phyloP scores from a whole-genome alignment of 1,140 invertebrate genomes.

The Procambarus virginalis region DNA sequence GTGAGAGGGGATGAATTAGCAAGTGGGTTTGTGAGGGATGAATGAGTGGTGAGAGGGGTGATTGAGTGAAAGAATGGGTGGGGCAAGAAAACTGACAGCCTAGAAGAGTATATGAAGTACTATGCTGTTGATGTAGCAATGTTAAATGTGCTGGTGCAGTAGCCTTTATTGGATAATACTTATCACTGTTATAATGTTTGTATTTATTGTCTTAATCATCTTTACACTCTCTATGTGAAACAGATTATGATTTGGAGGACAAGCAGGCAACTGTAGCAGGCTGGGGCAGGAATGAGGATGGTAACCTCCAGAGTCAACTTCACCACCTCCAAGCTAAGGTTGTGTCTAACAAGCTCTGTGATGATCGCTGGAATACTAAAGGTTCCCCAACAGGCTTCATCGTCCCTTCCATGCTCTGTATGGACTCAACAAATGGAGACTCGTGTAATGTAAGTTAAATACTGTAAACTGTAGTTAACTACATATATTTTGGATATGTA shows the following conservation, averaged over 20 bases:
- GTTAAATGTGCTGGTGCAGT: no score
- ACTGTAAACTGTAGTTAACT: background rate
- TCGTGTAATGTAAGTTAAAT: conserved; percentile 65
- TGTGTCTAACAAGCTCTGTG: conserved; percentile 46
- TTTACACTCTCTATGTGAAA: background rate
- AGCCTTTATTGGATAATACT: no score
- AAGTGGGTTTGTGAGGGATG: no score
- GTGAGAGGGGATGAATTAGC: no score
- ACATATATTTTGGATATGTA: no score
- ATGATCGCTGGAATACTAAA: conserved; percentile 45
- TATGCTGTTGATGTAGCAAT: no score
- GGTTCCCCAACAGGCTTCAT: conserved; percentile 62
- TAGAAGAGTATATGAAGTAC: no score
- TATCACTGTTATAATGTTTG: no score
- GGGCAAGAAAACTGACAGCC: no score
- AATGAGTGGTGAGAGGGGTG: no score
- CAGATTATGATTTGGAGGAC: conserved; percentile 24
- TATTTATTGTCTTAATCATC: no score
- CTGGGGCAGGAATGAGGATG: conserved; percentile 65
- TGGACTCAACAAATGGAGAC: conserved; percentile 65
- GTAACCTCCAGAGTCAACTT: conserved; percentile 47
- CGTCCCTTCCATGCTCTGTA: conserved; percentile 65
- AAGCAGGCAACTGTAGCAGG: conserved; percentile 44
- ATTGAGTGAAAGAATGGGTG: no score
- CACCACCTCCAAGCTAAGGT: conserved; percentile 49